Evolutionary conservation across 2,797 vertebrate species (phyloP), one percentile per base, ranked within the genome.

Genomic region (Eospalax fontanierii): DNA sequence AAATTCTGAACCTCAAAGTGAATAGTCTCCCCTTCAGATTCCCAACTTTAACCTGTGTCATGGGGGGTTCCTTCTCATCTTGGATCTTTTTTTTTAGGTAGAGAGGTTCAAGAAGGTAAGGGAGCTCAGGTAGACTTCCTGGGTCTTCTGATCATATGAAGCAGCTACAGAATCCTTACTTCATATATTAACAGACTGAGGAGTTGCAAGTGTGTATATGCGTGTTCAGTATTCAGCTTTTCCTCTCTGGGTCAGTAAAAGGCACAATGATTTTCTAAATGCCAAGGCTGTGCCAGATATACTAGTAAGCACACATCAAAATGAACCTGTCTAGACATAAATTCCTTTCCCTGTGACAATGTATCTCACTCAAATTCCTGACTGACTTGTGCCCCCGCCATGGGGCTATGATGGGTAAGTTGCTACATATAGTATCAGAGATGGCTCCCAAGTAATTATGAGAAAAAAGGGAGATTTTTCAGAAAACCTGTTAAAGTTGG

Each of bases 1-100:
- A 89, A 87, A 63, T 71, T 73, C 15, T 85, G 4, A 90, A 78
- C 16, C 84, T 82, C 30, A 94, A 89, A 90, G 61, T 16, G 57
- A 61, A 40, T 71, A 71, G 26, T 14, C 24, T 57, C 26, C 24
- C 21, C 61, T 22, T 24, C 61, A 63, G 61, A 21, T 61, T 21
- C 59, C 59, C 22, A 61, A 22, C 46, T 84, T 70, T 71, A 80
- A 79, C 28, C 61, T 21, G 61, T 63, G 61, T 63, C 61, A 63
- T 38, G 16, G 57, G 33, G 35, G 50, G 14, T 75, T 87, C 54
- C n/a, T 76, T 76, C 33, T 50, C 61, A 88, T 33, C 68, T 57
- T 70, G 30, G 87, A 91, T 61, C 19, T 50, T 73, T 35, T 86
- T n/a, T 50, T 89, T 54, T 54, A 54, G 50, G 50, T 54, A 12